A percentile compares a stretch with the other conserved stretches of the same genome.
These are phyloP conservation scores for Drosophila affinis DNA, from an alignment of 2,888 invertebrate species.

Conservation along the genomic window DNA sequence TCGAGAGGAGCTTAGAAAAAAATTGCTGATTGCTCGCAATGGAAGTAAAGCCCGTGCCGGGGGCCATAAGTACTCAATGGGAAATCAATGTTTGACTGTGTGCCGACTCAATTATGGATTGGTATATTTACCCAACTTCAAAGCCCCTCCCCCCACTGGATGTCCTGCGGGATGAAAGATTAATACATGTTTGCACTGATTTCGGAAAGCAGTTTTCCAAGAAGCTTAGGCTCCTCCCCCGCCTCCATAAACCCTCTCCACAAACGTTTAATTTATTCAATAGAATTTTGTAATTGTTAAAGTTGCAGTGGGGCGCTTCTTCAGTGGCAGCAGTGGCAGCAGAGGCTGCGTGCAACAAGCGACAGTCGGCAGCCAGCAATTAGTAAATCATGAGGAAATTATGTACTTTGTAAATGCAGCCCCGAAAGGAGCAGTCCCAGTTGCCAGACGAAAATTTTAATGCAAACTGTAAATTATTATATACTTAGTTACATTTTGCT, in stretches of 20 bases:
- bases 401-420: constrained; percentile 37
- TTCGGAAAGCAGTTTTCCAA: not conserved
- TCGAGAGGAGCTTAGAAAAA: too few species aligned
- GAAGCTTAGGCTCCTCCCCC: not conserved
- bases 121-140: constrained; percentile 19
- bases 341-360: constrained; percentile 11
- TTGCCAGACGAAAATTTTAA: constrained; percentile 46
- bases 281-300: constrained; percentile 40
- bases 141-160: not conserved
- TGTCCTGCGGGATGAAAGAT: not conserved
- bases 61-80: constrained; percentile 8
- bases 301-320: constrained; percentile 6
- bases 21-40: not conserved
- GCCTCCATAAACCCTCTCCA: constrained; percentile 18
- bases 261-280: constrained; percentile 58
- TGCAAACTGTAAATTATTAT: constrained; percentile 51
- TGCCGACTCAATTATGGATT: constrained; percentile 35
- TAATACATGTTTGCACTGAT: constrained; percentile 5
- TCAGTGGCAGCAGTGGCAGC: too few species aligned
- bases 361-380: constrained; percentile 46
- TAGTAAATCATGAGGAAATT: constrained; percentile 62
- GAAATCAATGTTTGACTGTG: constrained; percentile 25
- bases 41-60: constrained; percentile 1
- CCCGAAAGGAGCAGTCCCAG: constrained; percentile 11
- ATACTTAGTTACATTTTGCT: constrained; percentile 35